Evolutionary conservation across 2,888 invertebrate genomes (phyloP).

Genomic region (Argyra leucocephala): DNA sequence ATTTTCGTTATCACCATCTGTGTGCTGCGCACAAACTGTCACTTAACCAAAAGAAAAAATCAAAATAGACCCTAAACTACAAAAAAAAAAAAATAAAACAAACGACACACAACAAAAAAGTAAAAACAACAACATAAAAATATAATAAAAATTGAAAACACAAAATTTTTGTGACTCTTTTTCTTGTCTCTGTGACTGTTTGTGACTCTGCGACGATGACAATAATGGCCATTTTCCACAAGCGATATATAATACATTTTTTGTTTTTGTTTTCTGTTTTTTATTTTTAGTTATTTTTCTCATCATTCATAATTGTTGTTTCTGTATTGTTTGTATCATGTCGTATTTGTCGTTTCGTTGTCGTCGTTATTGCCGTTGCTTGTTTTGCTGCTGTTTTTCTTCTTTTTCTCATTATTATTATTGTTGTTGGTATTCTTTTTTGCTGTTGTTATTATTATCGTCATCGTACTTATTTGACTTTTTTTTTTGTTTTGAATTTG

Average conservation of each 20-base stretch:
- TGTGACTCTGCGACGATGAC: slow-evolving; percentile 6
- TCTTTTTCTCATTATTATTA: too few species aligned
- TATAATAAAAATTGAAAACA: background rate
- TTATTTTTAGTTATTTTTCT: background rate
- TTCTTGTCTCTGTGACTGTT: slow-evolving; percentile 6
- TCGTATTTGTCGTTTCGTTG: background rate
- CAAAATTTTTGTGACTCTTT: background rate
- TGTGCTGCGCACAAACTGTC: slow-evolving; percentile 6
- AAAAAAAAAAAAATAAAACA: background rate
- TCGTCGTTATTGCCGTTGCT: background rate
- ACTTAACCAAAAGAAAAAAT: slow-evolving; percentile 6
- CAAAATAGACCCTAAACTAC: slow-evolving; percentile 1
- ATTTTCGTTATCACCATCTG: slow-evolving; percentile 6
- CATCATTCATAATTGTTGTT: too few species aligned
- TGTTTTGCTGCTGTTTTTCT: background rate
- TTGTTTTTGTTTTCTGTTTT: background rate
- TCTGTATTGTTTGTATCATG: background rate
- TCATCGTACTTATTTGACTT: background rate
- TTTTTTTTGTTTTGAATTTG: background rate
- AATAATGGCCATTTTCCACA: slow-evolving; percentile 6
- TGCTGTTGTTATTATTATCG: background rate
- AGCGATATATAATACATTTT: background rate
- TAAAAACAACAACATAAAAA: background rate
- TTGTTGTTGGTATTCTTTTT: too few species aligned
- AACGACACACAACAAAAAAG: background rate